Base-by-base conservation (phyloP, 2,113 vertebrate genomes). In the Proterorhinus semilunaris region DNA sequence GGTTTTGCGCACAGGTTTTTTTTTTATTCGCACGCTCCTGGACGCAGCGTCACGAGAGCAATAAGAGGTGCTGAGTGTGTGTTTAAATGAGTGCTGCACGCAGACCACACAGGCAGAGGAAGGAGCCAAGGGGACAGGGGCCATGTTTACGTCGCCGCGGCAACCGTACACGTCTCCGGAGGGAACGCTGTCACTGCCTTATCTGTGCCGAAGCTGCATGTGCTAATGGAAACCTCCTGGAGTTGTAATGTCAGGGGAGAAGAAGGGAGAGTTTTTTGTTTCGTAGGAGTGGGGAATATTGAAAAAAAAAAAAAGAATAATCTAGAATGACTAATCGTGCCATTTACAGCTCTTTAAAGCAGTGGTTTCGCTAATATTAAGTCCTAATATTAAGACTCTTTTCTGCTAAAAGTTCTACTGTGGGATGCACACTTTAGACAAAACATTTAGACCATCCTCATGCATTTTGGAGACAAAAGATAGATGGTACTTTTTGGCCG, bases 181-280 rank as follows among this genome's bases (percentile, higher is more conserved):
- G 80, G 70, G 36, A 63, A 62, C 63, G 46, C 0, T 10, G 66
- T 74, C 66, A 68, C 54, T 66, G 69, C 76, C 80, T 83, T 87
- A 83, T 88, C 86, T 87, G 76, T 51, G 17, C 57, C 63, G 71
- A 77, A 76, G 72, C 77, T 76, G 79, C 85, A 78, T 79, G 76
- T 59, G 69, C 81, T 82, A 81, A 90, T 79, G 83, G 81, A 87
- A 86, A 87, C 78, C 72, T 78, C 66, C 58, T 27, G 59, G 68
- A 76, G 78, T 66, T 3, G 80, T 84, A 59, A 66, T 84, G 77
- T 36, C 27, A 36, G 27, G 81, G 78, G 10, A n/a, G 21, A 21
- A 36, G 27, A 13, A 16, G 36, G 11, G 45, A 59, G 42, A 13
- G 46, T 43, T 75, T 67, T 76, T 8, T 12, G 51, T 2, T 2